Conservation (phyloP, 2,797 vertebrate genomes). For the Anisognathus igniventris region DNA sequence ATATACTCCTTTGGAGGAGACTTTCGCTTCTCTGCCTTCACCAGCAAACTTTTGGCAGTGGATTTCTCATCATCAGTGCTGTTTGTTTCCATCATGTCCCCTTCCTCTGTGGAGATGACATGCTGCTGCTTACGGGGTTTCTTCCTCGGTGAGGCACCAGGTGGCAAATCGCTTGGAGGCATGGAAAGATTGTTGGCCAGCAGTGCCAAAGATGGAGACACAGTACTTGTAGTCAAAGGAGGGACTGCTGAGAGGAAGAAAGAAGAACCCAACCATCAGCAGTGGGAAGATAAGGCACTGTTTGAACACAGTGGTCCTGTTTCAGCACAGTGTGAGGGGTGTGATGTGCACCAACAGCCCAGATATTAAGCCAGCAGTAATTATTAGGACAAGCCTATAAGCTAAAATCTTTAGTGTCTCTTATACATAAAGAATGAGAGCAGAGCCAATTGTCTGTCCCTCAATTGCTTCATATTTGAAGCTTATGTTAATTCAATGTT, state of each 20-base stretch:
- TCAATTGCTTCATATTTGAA: not conserved
- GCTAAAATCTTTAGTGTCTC: not conserved
- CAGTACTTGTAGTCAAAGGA: conserved; percentile 75
- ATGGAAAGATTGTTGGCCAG: conserved; percentile 83
- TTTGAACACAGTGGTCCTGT: not conserved
- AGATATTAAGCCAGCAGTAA: not conserved
- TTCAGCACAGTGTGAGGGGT: not conserved
- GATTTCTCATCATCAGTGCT: conserved; percentile 95
- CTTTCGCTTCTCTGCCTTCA: conserved; percentile 89
- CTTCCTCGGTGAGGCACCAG: conserved; percentile 94
- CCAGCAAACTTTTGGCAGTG: conserved; percentile 81
- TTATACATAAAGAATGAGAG: not conserved
- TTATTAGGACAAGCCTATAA: not conserved
- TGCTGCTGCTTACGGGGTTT: conserved; percentile 99
- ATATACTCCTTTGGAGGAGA: conserved; percentile 96
- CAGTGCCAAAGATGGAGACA: conserved; percentile 75
- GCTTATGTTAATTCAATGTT: not conserved
- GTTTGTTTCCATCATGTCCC: conserved; percentile 98
- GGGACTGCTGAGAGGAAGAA: conserved; percentile 72
- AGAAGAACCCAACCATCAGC: not conserved
- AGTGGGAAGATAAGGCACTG: not conserved
- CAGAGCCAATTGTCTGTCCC: not conserved
- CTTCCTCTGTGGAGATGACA: conserved; percentile 96
- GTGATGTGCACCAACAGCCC: rapidly evolving
- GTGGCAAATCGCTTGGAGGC: conserved; percentile 85